These are phyloP conservation scores for Myathropa florea DNA, from an alignment of 2,888 invertebrate species.

Conservation along the genomic window DNA sequence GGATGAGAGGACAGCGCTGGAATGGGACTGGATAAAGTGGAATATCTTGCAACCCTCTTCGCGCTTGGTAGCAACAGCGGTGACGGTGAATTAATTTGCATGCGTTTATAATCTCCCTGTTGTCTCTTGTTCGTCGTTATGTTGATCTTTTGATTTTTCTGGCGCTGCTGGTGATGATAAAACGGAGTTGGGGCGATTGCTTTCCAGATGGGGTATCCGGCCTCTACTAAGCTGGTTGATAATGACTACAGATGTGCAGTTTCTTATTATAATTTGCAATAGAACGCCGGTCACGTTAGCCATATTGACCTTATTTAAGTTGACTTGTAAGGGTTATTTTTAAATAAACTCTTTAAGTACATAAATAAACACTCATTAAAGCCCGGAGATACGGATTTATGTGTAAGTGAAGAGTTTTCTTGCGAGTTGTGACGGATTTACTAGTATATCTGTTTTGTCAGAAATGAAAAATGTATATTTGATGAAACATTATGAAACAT, in stretches of 20 bases:
- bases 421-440: too few relatives aligned
- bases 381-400: background rate
- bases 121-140: constrained; percentile 9
- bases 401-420: too few relatives aligned
- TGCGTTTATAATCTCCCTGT: constrained; percentile 60
- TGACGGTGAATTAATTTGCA: constrained; percentile 65
- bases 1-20: constrained; percentile 24
- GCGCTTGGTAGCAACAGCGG: background rate
- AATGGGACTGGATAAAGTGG: constrained; percentile 41
- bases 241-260: constrained; percentile 51
- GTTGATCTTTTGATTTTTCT: constrained; percentile 52
- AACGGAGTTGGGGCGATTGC: constrained; percentile 7
- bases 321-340: background rate
- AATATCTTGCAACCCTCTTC: constrained; percentile 41
- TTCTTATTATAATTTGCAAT: background rate
- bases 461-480: too few relatives aligned
- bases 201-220: constrained; percentile 33
- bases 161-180: background rate
- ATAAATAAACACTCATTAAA: background rate
- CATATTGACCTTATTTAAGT: constrained; percentile 33
- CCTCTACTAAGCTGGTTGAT: constrained; percentile 54
- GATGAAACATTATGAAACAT: too few relatives aligned
- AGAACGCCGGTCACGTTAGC: background rate
- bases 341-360: background rate
- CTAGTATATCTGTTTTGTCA: too few relatives aligned